A percentile compares a stretch with the other conserved stretches of the same genome.
Conservation (phyloP, 2,888 invertebrate genomes). For the Osmoderma eremita region DNA sequence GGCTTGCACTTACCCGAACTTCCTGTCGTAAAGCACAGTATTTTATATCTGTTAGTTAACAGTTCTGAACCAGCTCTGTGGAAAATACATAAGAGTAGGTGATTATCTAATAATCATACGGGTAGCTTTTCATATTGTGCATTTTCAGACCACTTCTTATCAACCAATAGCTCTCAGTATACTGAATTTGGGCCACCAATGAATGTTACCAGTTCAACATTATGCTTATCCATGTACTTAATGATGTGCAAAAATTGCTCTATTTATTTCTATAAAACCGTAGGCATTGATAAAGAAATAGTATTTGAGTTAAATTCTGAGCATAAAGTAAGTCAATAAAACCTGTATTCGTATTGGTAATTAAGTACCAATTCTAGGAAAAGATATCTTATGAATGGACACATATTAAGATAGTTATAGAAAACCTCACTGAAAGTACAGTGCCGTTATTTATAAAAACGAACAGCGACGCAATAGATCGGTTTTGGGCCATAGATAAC, state of each 20-base stretch:
- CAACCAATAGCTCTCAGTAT: slow-evolving; percentile 54
- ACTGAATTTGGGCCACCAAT: slow-evolving; percentile 57
- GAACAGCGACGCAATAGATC: slow-evolving; percentile 49
- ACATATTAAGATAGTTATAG: slow-evolving; percentile 55
- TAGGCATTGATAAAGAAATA: slow-evolving; percentile 45
- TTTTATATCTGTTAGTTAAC: slow-evolving; percentile 55
- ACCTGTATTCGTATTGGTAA: neutral
- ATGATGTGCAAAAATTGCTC: slow-evolving; percentile 56
- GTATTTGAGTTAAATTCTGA: slow-evolving; percentile 41
- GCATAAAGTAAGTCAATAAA: slow-evolving; percentile 37
- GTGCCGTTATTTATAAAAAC: slow-evolving; percentile 58
- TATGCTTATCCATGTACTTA: slow-evolving; percentile 57
- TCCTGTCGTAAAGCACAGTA: slow-evolving; percentile 52
- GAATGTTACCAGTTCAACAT: slow-evolving; percentile 51
- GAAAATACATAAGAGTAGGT: slow-evolving; percentile 60
- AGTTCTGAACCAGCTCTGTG: slow-evolving; percentile 56
- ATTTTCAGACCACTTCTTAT: slow-evolving; percentile 57
- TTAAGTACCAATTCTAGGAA: slow-evolving; percentile 32
- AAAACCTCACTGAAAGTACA: slow-evolving; percentile 53
- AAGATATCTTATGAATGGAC: slow-evolving; percentile 51
- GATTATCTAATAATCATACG: neutral
- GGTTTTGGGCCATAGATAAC: slow-evolving; percentile 60
- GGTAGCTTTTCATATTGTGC: too few relatives aligned
- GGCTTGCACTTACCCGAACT: slow-evolving; percentile 52
- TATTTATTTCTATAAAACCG: slow-evolving; percentile 53